Evolutionary conservation across 2,888 invertebrate genomes (phyloP), one percentile per base, ranked within the genome.

Genomic region (Zaprionus lineosus): DNA sequence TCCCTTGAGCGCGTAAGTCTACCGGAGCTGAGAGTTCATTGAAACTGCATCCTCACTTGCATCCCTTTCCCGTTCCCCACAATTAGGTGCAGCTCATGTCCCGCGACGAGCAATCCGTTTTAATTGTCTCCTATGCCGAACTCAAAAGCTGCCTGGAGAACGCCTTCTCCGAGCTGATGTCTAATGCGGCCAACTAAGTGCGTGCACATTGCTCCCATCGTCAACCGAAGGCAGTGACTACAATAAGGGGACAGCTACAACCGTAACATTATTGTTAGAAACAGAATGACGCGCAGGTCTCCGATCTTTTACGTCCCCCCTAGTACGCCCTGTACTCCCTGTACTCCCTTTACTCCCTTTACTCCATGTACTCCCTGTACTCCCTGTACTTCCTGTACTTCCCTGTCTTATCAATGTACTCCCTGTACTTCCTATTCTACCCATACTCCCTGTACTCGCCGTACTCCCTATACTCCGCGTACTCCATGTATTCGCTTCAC

Each of bases 41-140:
- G n/a, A n/a, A n/a, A n/a, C n/a, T n/a, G n/a, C n/a, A n/a, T n/a
- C 9, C 4, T 14, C 21, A 15, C 2, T 21, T 31, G 3, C 12
- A 3, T n/a, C 47, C 76, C 47, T 59, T n/a, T n/a, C n/a, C n/a
- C n/a, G n/a, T n/a, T n/a, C n/a, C n/a, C n/a, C n/a, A n/a, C n/a
- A n/a, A n/a, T n/a, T 88, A 96, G 95, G 96, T 99, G 82, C 96
- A 97, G 91, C 91, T 99, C 81, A 96, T 97, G 94, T 98, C 98
- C 1, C 93, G 98, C 64, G 98, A 99, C 90, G 98, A 97, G 90
- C 97, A 98, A 90, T 98, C 97, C 90, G 94, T 99, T 63, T 92
- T 99, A 79, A 96, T 99, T 65, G 98, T 98, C 64, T 96, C 97
- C 62, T 99, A 97, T 90, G 94, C 96, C 14, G 99, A 99, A 90